These are phyloP conservation scores for Podarcis raffonei DNA, from an alignment of 2,113 vertebrate species.

Conservation along the genomic window DNA sequence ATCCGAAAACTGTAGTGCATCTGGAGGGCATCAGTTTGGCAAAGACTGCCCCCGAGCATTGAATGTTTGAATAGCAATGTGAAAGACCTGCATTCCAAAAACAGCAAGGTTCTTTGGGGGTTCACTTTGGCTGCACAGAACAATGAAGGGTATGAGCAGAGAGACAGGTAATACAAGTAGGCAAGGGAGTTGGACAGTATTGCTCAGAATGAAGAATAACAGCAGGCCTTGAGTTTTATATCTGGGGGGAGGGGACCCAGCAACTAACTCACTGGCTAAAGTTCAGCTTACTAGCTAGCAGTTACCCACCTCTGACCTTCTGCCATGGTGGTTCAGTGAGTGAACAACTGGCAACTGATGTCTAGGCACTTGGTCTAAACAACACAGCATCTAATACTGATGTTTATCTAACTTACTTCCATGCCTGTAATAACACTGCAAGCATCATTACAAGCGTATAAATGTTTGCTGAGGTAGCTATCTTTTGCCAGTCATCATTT, in stretches of 20 bases:
- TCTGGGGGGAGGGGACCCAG: no score
- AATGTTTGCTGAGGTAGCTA: not conserved
- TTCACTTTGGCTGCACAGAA: not conserved
- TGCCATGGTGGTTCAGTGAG: not conserved
- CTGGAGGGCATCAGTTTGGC: no score
- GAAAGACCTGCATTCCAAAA: not conserved
- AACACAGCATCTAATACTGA: not conserved
- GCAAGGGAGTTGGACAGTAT: not conserved
- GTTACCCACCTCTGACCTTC: not conserved
- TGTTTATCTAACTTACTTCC: conserved; percentile 1
- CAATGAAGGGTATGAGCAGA: not conserved
- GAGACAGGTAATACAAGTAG: not conserved
- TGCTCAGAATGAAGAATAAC: not conserved
- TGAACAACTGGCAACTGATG: not conserved
- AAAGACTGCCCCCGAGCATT: not conserved
- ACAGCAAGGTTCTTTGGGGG: no score
- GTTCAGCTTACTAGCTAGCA: not conserved
- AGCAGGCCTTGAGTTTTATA: not conserved
- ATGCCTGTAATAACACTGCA: not conserved
- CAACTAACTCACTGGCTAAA: not conserved
- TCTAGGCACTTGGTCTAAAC: not conserved
- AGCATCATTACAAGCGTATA: conserved; percentile 16
- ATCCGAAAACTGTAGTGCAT: no score
- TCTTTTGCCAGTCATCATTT: conserved; percentile 30
- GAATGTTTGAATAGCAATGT: not conserved